phyloP scores from a whole-genome alignment of 2,113 vertebrate species.

The Mastomys coucha region DNA sequence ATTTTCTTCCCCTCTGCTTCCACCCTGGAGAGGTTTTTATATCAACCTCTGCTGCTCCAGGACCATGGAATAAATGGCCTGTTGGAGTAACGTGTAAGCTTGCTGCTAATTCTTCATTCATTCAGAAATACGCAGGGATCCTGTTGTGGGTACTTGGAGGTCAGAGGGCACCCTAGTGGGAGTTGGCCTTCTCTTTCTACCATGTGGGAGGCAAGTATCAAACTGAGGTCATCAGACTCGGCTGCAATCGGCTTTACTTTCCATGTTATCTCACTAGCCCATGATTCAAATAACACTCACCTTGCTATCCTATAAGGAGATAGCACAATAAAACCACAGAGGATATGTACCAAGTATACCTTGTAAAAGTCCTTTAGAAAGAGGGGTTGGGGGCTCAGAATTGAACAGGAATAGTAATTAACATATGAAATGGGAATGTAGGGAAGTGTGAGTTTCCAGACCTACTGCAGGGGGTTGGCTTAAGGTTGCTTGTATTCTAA shows the following conservation, averaged over 20 bases:
- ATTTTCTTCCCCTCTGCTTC: not conserved
- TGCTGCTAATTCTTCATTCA: too few species aligned
- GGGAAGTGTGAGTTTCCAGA: rapidly evolving
- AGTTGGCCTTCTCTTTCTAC: not conserved
- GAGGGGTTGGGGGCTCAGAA: not conserved
- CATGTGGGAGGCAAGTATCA: too few species aligned
- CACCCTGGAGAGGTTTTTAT: not conserved
- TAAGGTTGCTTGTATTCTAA: too few species aligned
- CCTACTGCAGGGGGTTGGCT: not conserved
- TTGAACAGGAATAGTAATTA: rapidly evolving
- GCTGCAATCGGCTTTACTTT: not conserved
- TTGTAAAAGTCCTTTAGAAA: not conserved
- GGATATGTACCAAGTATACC: rapidly evolving
- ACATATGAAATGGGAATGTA: not conserved
- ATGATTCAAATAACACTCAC: not conserved
- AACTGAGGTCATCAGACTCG: not conserved
- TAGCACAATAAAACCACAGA: not conserved
- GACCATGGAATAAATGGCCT: not conserved
- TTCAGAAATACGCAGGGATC: not conserved
- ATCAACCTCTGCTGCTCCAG: not conserved
- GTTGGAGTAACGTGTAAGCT: not conserved
- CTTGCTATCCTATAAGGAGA: not conserved
- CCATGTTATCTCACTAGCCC: not conserved
- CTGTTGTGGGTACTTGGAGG: not conserved
- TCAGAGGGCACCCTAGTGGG: too few species aligned